Conservation (phyloP, 2,888 invertebrate genomes). For the Drosophila multiciliata region DNA sequence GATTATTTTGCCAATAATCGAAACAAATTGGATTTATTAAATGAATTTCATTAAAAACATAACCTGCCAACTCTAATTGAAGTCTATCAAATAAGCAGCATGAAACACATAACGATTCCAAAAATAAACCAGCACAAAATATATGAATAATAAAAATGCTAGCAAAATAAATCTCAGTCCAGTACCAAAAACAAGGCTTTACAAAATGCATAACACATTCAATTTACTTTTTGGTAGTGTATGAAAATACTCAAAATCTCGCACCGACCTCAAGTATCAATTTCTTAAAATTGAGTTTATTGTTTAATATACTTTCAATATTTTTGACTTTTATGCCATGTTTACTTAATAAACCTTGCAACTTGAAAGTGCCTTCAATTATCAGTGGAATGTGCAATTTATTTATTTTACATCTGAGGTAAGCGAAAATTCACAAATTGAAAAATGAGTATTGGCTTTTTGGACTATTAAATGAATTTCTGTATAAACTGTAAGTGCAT, state of each 20-base stretch:
- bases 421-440: conserved; percentile 12
- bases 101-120: conserved; percentile 32
- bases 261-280: conserved; percentile 4
- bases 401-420: conserved; percentile 4
- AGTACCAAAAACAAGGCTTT: not conserved
- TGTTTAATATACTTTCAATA: not conserved
- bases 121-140: conserved; percentile 17
- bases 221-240: not conserved
- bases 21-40: conserved; percentile 79
- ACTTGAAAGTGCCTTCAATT: not conserved
- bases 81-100: conserved; percentile 62
- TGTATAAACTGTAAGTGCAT: not conserved
- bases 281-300: conserved; percentile 17
- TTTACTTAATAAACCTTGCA: conserved; percentile 25
- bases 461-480: conserved; percentile 21
- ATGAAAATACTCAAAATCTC: not conserved
- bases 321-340: not conserved
- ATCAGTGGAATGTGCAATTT: not conserved
- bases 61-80: conserved; percentile 69
- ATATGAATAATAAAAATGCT: not conserved
- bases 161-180: not conserved
- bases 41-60: conserved; percentile 70
- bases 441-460: conserved; percentile 11
- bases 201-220: not conserved
- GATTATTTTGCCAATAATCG: conserved; percentile 80